Conservation (phyloP, 2,888 invertebrate genomes). For the Odontocerum albicorne region DNA sequence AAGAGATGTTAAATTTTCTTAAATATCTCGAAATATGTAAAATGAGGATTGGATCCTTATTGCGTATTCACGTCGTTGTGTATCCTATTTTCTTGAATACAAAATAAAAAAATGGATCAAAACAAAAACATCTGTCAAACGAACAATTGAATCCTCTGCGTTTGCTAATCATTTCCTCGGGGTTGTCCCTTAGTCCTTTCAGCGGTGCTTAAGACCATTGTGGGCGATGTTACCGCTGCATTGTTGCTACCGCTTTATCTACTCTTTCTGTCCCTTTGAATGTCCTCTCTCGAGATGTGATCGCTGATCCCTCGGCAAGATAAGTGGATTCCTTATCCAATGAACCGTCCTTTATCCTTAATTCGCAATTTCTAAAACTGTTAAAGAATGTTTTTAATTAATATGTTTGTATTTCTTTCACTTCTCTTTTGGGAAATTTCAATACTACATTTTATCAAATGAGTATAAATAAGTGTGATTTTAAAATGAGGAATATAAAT, state of each 20-base stretch:
- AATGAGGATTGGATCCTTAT: too few species aligned
- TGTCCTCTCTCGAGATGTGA: constrained; percentile 6
- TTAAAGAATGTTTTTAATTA: too few species aligned
- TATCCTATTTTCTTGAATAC: neutral
- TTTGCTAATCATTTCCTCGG: constrained; percentile 6
- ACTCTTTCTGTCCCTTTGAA: neutral
- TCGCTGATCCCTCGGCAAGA: constrained; percentile 10
- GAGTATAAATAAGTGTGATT: too few species aligned
- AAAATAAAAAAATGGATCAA: constrained; percentile 6
- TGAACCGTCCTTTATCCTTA: too few species aligned
- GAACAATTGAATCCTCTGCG: constrained; percentile 1
- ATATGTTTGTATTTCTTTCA: too few species aligned
- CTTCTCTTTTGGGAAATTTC: too few species aligned
- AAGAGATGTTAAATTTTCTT: too few species aligned
- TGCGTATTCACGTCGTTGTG: too few species aligned
- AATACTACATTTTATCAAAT: too few species aligned
- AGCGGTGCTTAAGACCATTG: constrained; percentile 21
- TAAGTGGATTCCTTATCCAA: constrained; percentile 21
- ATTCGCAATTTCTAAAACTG: too few species aligned
- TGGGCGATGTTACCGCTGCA: constrained; percentile 14
- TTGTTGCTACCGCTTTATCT: neutral
- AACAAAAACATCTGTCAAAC: constrained; percentile 16
- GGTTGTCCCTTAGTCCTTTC: constrained; percentile 3
- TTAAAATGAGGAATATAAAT: too few species aligned
- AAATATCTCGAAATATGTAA: too few species aligned